Conservation (phyloP, 2,797 vertebrate species). For the Danio kyathit region DNA sequence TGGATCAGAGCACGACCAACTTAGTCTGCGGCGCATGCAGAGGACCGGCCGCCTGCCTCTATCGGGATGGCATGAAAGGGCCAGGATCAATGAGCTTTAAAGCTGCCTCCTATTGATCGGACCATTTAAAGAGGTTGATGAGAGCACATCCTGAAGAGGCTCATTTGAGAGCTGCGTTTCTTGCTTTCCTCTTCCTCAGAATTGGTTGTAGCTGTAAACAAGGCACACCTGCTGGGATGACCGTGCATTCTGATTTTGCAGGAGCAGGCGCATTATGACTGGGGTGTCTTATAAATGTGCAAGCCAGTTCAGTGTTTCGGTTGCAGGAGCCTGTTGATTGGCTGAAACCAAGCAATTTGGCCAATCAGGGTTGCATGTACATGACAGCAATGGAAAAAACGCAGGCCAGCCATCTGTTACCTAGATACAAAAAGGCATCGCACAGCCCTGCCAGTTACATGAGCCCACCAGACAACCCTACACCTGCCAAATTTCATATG, state of each 20-base stretch:
- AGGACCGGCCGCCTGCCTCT: constrained; percentile 12
- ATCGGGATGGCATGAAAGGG: constrained; percentile 64
- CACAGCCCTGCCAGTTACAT: constrained; percentile 37
- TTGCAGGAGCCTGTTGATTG: constrained; percentile 29
- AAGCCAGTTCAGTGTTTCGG: constrained; percentile 20
- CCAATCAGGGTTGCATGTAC: constrained; percentile 51
- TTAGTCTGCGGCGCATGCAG: constrained; percentile 27
- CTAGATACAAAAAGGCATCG: constrained; percentile 47
- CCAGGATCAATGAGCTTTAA: constrained; percentile 77
- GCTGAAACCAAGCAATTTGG: constrained; percentile 12
- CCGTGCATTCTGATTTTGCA: constrained; percentile 26
- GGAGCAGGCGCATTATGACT: background rate
- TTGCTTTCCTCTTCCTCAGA: constrained; percentile 2
- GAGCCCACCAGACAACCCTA: constrained; percentile 35
- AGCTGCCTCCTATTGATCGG: constrained; percentile 76
- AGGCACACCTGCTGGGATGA: constrained; percentile 3
- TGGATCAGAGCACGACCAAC: constrained; percentile 27
- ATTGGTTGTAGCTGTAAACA: constrained; percentile 21
- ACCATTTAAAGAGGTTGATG: constrained; percentile 79
- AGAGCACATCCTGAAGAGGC: constrained; percentile 70
- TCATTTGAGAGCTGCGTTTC: constrained; percentile 34
- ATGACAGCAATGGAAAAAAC: constrained; percentile 46
- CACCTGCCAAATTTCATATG: constrained; percentile 48
- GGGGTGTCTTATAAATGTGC: constrained; percentile 11
- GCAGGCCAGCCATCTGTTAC: constrained; percentile 58